phyloP scores from a whole-genome alignment of 2,113 vertebrate genomes.

The Spermophilus dauricus region DNA sequence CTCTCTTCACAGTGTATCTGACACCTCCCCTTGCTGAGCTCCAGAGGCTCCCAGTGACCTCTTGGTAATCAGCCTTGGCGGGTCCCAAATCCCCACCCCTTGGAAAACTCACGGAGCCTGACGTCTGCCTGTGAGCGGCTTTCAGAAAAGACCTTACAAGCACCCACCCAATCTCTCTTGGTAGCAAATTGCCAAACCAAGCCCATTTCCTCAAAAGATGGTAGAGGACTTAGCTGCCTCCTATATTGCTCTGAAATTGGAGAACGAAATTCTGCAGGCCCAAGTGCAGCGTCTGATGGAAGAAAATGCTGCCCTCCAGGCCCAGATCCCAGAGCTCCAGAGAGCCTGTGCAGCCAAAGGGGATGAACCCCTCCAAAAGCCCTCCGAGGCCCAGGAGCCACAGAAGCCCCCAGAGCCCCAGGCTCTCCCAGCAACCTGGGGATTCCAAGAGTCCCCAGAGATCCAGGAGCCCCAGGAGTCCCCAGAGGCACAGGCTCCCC shows the following conservation, averaged over 20 bases:
- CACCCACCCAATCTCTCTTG: constrained; percentile 23
- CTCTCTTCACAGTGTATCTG: constrained; percentile 61
- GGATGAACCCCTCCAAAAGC: constrained; percentile 27
- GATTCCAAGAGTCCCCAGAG: neutral
- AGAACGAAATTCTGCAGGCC: constrained; percentile 74
- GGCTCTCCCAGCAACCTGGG: neutral
- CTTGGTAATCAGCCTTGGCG: constrained; percentile 57
- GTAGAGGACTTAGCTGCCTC: constrained; percentile 62
- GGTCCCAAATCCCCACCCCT: constrained; percentile 36
- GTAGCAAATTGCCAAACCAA: constrained; percentile 61
- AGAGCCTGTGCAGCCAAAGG: constrained; percentile 2
- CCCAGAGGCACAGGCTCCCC: neutral
- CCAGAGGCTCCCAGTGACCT: constrained; percentile 36
- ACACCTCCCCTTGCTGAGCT: constrained; percentile 54
- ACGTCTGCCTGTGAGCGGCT: constrained; percentile 61
- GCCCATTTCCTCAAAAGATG: constrained; percentile 66
- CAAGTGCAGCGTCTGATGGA: constrained; percentile 55
- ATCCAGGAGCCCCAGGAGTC: neutral
- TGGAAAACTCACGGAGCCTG: constrained; percentile 43
- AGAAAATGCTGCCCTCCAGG: constrained; percentile 68
- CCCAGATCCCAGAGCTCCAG: constrained; percentile 64
- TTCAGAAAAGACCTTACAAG: constrained; percentile 64
- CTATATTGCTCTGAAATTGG: constrained; percentile 68
- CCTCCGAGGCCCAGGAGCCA: neutral
- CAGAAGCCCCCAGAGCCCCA: neutral